Conservation (phyloP, 2,797 vertebrate genomes). For the Phrynocephalus forsythii region DNA sequence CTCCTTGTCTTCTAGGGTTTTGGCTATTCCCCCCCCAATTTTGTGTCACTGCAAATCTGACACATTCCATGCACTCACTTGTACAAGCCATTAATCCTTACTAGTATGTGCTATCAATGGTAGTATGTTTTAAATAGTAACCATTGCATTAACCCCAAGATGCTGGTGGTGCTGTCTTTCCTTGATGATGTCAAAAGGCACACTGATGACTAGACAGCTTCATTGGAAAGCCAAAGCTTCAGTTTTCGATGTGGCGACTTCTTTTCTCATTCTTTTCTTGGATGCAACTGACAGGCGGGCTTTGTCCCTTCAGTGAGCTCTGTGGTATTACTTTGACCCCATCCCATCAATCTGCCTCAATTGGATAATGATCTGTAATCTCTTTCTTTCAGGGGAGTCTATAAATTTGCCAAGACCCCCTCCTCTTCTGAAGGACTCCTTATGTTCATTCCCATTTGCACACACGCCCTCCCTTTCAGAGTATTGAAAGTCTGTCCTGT, state of each 20-base stretch:
- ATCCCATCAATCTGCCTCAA: conserved; percentile 99
- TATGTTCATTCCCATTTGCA: conserved; percentile 94
- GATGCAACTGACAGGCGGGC: conserved; percentile 88
- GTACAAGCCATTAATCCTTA: too few species aligned
- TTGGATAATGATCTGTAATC: conserved; percentile 99
- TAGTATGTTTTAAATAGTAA: neutral
- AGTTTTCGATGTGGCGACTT: conserved; percentile 74
- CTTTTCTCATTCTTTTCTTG: conserved; percentile 77
- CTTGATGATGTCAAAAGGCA: conserved; percentile 41
- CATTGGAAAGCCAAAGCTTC: conserved; percentile 64
- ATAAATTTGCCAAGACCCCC: conserved; percentile 95
- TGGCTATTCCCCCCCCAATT: too few species aligned
- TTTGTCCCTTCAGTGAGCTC: conserved; percentile 92
- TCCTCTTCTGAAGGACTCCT: conserved; percentile 97
- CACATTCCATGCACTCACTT: too few species aligned
- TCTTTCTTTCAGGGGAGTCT: conserved; percentile 99
- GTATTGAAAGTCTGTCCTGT: conserved; percentile 90
- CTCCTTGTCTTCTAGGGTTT: too few species aligned
- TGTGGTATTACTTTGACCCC: conserved; percentile 99
- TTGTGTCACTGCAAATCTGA: too few species aligned
- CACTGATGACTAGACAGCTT: conserved; percentile 59
- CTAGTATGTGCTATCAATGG: too few species aligned
- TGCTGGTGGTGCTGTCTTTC: conserved; percentile 36
- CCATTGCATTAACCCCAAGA: conserved; percentile 35
- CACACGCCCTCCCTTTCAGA: conserved; percentile 83